Evolutionary conservation across 64 coral and sea anemone species (phyloP).

Genomic region (Pocillopora damicornis): DNA sequence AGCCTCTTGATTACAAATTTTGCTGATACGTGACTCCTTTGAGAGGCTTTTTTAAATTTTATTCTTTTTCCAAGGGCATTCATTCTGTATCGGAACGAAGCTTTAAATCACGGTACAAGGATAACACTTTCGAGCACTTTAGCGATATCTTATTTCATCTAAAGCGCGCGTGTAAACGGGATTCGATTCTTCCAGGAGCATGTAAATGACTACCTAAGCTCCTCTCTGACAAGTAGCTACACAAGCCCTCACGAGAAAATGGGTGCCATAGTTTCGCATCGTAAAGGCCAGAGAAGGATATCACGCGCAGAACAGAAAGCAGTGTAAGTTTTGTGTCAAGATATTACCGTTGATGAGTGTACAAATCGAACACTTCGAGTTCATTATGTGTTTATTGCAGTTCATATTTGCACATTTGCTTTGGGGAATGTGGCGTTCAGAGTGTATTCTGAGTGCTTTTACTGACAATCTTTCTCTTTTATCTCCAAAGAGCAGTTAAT

Average conservation of each 20-base stretch:
- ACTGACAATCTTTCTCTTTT: background rate
- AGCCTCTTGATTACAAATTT: background rate
- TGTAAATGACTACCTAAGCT: background rate
- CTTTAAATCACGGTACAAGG: background rate
- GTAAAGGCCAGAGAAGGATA: slow-evolving; percentile 16
- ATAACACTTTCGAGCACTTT: background rate
- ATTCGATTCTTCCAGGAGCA: background rate
- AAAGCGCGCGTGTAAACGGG: background rate
- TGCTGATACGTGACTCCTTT: background rate
- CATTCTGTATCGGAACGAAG: background rate
- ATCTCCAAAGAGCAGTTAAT: slow-evolving; percentile 7
- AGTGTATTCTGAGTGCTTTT: background rate
- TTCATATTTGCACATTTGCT: background rate
- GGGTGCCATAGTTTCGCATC: slow-evolving; percentile 43
- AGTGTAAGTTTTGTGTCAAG: slow-evolving; percentile 1
- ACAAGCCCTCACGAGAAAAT: background rate
- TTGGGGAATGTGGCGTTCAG: background rate
- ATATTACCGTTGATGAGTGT: background rate
- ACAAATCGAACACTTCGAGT: background rate
- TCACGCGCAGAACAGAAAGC: slow-evolving; percentile 19
- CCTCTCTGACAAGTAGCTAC: background rate
- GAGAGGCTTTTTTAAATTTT: background rate
- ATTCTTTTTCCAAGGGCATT: background rate
- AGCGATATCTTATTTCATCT: background rate
- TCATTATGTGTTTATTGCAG: background rate